These are phyloP conservation scores for Calephelis nemesis DNA, from an alignment of 1,140 invertebrate species.

Conservation along the genomic window DNA sequence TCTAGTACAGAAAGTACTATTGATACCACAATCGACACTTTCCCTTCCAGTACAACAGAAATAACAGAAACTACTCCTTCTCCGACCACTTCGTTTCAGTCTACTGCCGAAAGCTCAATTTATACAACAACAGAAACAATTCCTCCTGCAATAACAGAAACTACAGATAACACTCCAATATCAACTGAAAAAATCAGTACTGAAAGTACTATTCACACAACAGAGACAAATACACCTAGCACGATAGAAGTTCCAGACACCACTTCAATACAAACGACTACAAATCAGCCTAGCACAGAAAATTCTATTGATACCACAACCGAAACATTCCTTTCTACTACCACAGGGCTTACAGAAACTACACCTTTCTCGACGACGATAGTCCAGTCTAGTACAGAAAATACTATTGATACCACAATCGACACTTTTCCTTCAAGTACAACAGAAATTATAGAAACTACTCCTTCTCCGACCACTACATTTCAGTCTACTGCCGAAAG, in stretches of 20 bases:
- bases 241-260: too few relatives aligned
- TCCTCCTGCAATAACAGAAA: too few relatives aligned
- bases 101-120: slow-evolving; percentile 8
- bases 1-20: not conserved
- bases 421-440: too few relatives aligned
- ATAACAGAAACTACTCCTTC: slow-evolving; percentile 19
- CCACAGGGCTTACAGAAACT: not conserved
- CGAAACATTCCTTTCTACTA: not conserved
- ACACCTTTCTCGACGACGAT: not conserved
- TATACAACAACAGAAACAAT: not conserved
- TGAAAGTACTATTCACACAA: too few relatives aligned
- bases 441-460: slow-evolving; percentile 3
- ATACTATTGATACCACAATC: not conserved
- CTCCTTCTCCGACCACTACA: slow-evolving; percentile 19
- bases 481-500: slow-evolving; percentile 11
- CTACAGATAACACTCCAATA: too few relatives aligned
- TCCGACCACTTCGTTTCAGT: slow-evolving; percentile 7
- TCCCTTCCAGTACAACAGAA: not conserved
- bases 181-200: too few relatives aligned
- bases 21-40: not conserved
- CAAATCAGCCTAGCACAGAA: not conserved
- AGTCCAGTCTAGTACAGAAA: not conserved
- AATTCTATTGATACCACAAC: slow-evolving; percentile 4
- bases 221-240: too few relatives aligned
- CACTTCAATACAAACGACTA: not conserved